Base-by-base conservation (phyloP, 1,140 invertebrate genomes). In the Semibalanus balanoides region DNA sequence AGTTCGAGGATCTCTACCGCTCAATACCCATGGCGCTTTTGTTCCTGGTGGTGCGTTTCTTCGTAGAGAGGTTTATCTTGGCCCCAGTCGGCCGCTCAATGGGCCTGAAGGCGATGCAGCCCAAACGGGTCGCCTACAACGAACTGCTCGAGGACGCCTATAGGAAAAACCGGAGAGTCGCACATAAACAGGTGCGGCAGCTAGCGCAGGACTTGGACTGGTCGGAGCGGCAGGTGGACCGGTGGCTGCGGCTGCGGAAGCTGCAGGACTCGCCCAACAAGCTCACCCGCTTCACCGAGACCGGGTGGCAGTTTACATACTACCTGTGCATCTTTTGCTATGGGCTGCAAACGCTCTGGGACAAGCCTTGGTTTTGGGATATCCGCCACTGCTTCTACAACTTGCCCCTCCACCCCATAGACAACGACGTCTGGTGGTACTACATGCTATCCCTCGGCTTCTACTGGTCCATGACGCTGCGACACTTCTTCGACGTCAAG, bases 291-390 rank as follows among this genome's bases (percentile, higher is more conserved):
- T 81, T 81, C 71, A 80, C 78, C 64, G 75, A 77, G 73, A 79
- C 76, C 78, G 77, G 78, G 28, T 70, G 95, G 95, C 86, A 93
- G 79, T 94, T 91, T 83, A 85, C 90, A 3, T 97, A 96, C 85
- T 97, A 98, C 84, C 83, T 89, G 17, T 90, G 87, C 82, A 91
- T 90, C 73, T 96, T 97, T 83, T 85, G 88, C 25, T 96, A 91
- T 85, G 96, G 95, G 27, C 79, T 93, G 31, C 88, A 89, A 80
- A 87, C 92, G 77, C 85, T 98, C 35, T 97, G 93, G 93, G 90
- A 96, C 83, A 98, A 98, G 85, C 88, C 90, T 22, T 98, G 95
- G 94, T 86, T 98, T 78, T 97, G 92, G 93, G 90, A 97, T 81
- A 94, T 97, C 74, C 93, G 92, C 74, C 82, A 93, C 80, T 97